A percentile compares a stretch with the other conserved stretches of the same genome.
Evolutionary conservation across 2,888 invertebrate genomes (phyloP).

Genomic region (Stenurella melanura): DNA sequence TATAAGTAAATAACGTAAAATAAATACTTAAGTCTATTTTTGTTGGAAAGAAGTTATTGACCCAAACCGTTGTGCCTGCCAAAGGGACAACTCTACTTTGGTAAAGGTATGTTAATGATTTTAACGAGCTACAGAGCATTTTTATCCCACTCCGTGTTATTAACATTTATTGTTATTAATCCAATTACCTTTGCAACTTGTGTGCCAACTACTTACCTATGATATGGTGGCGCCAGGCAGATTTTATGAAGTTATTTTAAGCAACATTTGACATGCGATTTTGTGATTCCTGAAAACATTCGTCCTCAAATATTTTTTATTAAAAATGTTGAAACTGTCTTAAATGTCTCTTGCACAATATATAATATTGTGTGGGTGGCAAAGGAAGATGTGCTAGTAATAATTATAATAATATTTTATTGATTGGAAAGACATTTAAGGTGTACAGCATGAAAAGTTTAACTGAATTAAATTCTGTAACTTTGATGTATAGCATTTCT

Average conservation of each 20-base stretch:
- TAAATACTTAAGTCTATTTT: neutral
- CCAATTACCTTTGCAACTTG: constrained; percentile 15
- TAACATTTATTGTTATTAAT: constrained; percentile 15
- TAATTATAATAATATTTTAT: too few relatives aligned
- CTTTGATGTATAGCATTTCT: too few relatives aligned
- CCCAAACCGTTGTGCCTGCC: neutral
- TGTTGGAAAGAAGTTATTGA: neutral
- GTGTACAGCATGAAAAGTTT: too few relatives aligned
- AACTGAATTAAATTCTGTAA: too few relatives aligned
- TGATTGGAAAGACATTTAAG: too few relatives aligned
- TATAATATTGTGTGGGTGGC: too few relatives aligned
- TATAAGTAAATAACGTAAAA: neutral
- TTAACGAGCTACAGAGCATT: neutral
- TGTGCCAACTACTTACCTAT: constrained; percentile 31
- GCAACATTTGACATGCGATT: constrained; percentile 42
- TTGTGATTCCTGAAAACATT: constrained; percentile 31
- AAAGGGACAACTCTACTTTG: constrained; percentile 2
- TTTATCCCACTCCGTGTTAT: neutral
- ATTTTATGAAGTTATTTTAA: constrained; percentile 45
- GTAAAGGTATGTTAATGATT: neutral
- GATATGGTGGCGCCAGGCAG: constrained; percentile 46
- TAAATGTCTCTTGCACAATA: too few relatives aligned
- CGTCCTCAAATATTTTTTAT: constrained; percentile 45
- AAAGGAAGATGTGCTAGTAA: too few relatives aligned
- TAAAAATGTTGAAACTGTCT: constrained; percentile 13